These are phyloP conservation scores for Eristalinus aeneus DNA, from an alignment of 2,888 invertebrate species.

Conservation along the genomic window DNA sequence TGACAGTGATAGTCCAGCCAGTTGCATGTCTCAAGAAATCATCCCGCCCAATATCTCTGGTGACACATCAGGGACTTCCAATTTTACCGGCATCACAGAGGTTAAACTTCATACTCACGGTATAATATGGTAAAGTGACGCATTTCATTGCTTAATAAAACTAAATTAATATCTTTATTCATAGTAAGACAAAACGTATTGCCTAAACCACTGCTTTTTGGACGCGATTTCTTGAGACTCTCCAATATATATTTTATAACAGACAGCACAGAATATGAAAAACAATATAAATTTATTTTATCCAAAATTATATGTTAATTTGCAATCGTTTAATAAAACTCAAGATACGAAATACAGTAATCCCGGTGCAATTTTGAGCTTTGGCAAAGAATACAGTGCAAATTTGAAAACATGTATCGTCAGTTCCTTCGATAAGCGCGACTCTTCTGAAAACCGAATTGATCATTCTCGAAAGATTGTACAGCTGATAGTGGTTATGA, in stretches of 20 bases:
- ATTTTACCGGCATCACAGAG: not conserved
- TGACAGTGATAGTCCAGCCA: conserved; percentile 7
- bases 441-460: not conserved
- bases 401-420: not conserved
- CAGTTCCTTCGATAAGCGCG: not conserved
- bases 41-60: not conserved
- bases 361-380: not conserved
- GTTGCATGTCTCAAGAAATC: conserved; percentile 4
- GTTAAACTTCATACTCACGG: not conserved
- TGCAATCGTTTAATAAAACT: too few species aligned
- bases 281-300: too few species aligned
- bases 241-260: not conserved
- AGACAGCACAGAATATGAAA: not conserved
- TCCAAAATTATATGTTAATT: too few species aligned
- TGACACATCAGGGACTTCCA: not conserved
- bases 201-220: not conserved
- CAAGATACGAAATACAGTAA: too few species aligned
- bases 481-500: not conserved
- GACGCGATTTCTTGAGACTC: not conserved
- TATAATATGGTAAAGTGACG: not conserved
- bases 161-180: not conserved
- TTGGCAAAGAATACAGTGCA: not conserved
- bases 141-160: not conserved
- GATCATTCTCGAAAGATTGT: not conserved
- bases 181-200: not conserved